Evolutionary conservation across 2,797 vertebrate species (phyloP).

Genomic region (Acipenser ruthenus): DNA sequence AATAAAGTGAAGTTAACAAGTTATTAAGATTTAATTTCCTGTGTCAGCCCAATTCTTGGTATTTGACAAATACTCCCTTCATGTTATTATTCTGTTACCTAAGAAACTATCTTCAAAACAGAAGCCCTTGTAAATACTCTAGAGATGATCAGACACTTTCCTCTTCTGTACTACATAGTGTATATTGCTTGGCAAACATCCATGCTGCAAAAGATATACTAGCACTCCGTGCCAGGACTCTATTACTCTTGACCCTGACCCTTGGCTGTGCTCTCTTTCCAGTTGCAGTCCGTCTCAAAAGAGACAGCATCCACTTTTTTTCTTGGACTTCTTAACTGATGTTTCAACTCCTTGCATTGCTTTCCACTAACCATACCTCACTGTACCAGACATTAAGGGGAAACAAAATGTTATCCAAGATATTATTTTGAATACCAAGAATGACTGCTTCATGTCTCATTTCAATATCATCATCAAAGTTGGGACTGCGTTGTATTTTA

Average conservation of each 20-base stretch:
- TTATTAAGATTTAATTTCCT: slow-evolving; percentile 34
- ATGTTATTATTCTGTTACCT: slow-evolving; percentile 71
- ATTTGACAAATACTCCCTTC: slow-evolving; percentile 55
- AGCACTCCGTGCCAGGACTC: slow-evolving; percentile 51
- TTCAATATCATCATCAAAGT: no score
- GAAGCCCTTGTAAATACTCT: slow-evolving; percentile 73
- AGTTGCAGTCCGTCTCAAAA: slow-evolving; percentile 56
- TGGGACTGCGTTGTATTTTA: no score
- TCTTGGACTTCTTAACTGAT: slow-evolving; percentile 9
- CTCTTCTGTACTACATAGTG: slow-evolving; percentile 47
- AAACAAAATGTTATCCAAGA: slow-evolving; percentile 13
- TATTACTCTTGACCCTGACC: slow-evolving; percentile 57
- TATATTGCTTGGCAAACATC: slow-evolving; percentile 64
- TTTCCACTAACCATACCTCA: neutral
- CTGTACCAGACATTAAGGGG: slow-evolving; percentile 21
- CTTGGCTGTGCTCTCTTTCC: slow-evolving; percentile 60
- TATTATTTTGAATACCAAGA: no score
- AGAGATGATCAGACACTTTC: slow-evolving; percentile 63
- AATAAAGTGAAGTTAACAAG: slow-evolving; percentile 50
- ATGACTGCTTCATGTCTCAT: no score
- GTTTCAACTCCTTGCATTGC: slow-evolving; percentile 2
- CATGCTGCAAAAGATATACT: slow-evolving; percentile 61
- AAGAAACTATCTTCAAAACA: slow-evolving; percentile 82
- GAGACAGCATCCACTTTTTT: slow-evolving; percentile 37
- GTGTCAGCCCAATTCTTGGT: slow-evolving; percentile 44